These are phyloP conservation scores for Taphrorychus bicolor DNA, from an alignment of 2,888 invertebrate genomes.

Conservation along the genomic window DNA sequence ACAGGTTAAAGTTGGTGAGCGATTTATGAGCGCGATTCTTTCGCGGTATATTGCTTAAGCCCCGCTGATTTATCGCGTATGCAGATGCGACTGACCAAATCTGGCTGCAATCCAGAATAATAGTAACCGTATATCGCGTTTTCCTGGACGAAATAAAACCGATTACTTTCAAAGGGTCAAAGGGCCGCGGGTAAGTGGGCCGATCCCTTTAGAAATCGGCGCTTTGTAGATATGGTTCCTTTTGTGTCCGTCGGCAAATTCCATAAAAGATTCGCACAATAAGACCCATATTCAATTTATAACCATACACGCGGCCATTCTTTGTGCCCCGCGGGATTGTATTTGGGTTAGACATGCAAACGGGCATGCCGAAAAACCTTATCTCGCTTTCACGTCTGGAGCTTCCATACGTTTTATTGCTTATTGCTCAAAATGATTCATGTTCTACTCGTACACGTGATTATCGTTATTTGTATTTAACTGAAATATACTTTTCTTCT, in stretches of 20 bases:
- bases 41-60: constrained; percentile 12
- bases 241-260: constrained; percentile 50
- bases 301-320: constrained; percentile 40
- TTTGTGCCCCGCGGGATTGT: constrained; percentile 28
- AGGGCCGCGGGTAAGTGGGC: constrained; percentile 45
- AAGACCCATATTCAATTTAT: constrained; percentile 48
- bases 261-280: constrained; percentile 51
- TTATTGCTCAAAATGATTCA: not conserved
- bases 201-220: constrained; percentile 53
- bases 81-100: not conserved
- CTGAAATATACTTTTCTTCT: too few species aligned
- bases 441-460: too few species aligned
- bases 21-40: constrained; percentile 54
- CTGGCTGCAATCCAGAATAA: not conserved
- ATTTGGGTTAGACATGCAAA: constrained; percentile 37
- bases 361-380: not conserved
- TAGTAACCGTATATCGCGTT: not conserved
- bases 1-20: constrained; percentile 54
- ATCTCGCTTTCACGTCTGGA: not conserved
- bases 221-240: constrained; percentile 53
- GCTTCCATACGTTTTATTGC: constrained; percentile 8
- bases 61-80: not conserved
- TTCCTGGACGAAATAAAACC: not conserved
- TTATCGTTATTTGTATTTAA: too few species aligned
- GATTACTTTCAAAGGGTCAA: constrained; percentile 43